phyloP scores from a whole-genome alignment of 2,888 invertebrate species.

The Crepidodera aurea region DNA sequence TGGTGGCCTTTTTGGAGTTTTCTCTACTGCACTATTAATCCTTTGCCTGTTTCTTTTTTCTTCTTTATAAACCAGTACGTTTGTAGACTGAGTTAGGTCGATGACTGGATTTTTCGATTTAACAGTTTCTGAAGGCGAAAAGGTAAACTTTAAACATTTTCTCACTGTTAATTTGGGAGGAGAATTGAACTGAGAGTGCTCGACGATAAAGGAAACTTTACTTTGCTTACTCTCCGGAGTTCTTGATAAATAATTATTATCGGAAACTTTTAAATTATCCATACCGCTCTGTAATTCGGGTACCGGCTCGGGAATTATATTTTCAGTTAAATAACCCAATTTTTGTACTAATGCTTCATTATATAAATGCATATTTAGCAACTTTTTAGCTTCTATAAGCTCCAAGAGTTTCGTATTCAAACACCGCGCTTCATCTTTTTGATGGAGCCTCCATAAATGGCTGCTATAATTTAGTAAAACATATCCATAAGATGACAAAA shows the following conservation, averaged over 20 bases:
- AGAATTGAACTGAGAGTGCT: neutral
- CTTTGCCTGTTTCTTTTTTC: neutral
- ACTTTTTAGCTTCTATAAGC: slow-evolving; percentile 39
- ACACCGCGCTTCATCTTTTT: slow-evolving; percentile 38
- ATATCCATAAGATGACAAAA: slow-evolving; percentile 38
- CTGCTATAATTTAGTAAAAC: slow-evolving; percentile 46
- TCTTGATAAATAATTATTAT: slow-evolving; percentile 5
- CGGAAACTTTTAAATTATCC: slow-evolving; percentile 15
- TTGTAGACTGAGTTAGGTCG: neutral
- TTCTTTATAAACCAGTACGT: neutral
- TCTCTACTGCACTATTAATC: neutral
- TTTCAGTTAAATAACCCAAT: slow-evolving; percentile 36
- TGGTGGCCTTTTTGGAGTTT: slow-evolving; percentile 27
- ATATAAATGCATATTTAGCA: slow-evolving; percentile 43
- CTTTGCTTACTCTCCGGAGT: slow-evolving; percentile 39
- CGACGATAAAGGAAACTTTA: slow-evolving; percentile 30
- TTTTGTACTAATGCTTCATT: slow-evolving; percentile 46
- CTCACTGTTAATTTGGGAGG: slow-evolving; percentile 24
- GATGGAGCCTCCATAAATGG: slow-evolving; percentile 35
- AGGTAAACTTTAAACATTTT: slow-evolving; percentile 30
- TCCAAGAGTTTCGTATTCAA: slow-evolving; percentile 41
- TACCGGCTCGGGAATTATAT: slow-evolving; percentile 13
- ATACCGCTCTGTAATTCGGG: slow-evolving; percentile 7
- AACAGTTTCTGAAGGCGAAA: slow-evolving; percentile 19
- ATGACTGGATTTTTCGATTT: neutral